These are phyloP conservation scores for Melinopterus prodromus DNA, from an alignment of 2,888 invertebrate species.

Conservation along the genomic window DNA sequence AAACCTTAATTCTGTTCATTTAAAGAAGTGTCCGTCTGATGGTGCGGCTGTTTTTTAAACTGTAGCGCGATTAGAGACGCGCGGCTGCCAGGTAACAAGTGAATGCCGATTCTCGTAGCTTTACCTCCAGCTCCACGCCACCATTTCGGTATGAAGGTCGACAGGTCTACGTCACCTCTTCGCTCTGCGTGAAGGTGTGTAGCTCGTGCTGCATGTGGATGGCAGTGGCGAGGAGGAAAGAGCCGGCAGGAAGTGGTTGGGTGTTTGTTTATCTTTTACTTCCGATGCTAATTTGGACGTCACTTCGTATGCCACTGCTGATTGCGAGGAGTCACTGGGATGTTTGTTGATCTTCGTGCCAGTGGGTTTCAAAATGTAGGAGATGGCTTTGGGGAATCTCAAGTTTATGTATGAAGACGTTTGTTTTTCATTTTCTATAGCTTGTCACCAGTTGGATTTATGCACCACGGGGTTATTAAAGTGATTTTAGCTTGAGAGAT, in stretches of 20 bases:
- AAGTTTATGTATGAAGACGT: no score
- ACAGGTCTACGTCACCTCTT: slow-evolving; percentile 4
- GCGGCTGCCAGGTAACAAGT: not conserved
- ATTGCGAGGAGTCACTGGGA: not conserved
- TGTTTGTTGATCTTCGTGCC: not conserved
- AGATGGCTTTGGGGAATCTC: not conserved
- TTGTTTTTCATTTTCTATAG: no score
- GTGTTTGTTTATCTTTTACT: not conserved
- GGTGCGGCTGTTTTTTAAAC: not conserved
- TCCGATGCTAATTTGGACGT: not conserved
- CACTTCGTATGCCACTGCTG: not conserved
- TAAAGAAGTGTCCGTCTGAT: not conserved
- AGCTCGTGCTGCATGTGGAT: not conserved
- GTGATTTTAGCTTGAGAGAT: no score
- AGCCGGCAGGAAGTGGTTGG: not conserved
- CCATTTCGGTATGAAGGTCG: not conserved
- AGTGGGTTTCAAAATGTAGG: not conserved
- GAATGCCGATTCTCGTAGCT: not conserved
- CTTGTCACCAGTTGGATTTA: no score
- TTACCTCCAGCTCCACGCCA: not conserved
- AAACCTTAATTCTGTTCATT: not conserved
- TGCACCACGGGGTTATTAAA: no score
- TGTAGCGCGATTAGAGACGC: not conserved
- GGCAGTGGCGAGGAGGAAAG: not conserved
- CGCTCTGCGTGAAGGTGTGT: not conserved